phyloP scores from a whole-genome alignment of 2,113 vertebrate genomes.

The Setophaga petechia region DNA sequence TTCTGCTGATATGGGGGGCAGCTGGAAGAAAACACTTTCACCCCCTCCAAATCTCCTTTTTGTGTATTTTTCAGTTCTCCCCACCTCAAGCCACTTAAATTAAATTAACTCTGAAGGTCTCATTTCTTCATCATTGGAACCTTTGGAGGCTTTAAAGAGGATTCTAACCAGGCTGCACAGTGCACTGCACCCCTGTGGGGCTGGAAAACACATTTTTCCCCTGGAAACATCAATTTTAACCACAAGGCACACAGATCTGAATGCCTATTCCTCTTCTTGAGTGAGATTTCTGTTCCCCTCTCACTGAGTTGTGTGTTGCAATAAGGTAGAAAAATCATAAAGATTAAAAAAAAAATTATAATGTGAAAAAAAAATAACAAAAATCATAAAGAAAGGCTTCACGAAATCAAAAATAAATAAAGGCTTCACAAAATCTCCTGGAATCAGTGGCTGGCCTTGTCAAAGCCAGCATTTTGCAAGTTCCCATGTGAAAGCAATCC shows the following conservation, averaged over 20 bases:
- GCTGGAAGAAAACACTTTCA: background rate
- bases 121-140: background rate
- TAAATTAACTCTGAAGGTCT: background rate
- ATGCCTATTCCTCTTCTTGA: background rate
- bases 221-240: background rate
- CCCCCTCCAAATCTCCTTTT: background rate
- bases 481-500: background rate
- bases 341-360: too few species aligned
- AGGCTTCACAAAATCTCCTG: background rate
- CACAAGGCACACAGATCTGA: background rate
- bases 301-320: background rate
- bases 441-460: background rate
- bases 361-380: too few species aligned
- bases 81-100: background rate
- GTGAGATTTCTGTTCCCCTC: background rate
- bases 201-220: background rate
- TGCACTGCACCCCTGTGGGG: background rate
- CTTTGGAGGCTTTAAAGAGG: background rate
- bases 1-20: background rate
- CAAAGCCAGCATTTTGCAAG: background rate
- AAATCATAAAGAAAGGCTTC: too few species aligned
- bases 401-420: background rate
- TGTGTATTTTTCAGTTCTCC: background rate
- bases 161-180: background rate
- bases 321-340: background rate